phyloP scores from a whole-genome alignment of 1,140 invertebrate genomes.

The Drosophila nigromelanica region DNA sequence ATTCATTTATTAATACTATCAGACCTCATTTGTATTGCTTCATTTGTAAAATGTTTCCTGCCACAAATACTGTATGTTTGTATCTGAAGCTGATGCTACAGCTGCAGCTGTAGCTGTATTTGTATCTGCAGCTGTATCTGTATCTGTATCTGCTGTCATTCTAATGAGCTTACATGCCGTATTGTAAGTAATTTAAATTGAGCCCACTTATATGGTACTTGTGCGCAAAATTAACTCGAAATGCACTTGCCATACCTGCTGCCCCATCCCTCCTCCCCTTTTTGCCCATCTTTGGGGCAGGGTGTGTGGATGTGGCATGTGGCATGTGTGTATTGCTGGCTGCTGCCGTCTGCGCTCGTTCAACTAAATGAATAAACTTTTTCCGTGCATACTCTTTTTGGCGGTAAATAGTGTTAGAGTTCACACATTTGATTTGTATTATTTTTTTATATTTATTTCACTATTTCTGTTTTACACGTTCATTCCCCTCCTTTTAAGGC shows the following conservation, averaged over 20 bases:
- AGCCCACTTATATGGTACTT: slow-evolving; percentile 50
- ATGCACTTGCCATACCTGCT: slow-evolving; percentile 33
- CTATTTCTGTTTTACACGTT: slow-evolving; percentile 34
- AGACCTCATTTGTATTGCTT: slow-evolving; percentile 36
- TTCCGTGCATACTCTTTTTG: slow-evolving; percentile 75
- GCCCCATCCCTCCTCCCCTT: neutral
- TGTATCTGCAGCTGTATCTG: neutral
- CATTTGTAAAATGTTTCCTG: slow-evolving; percentile 13
- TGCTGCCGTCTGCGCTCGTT: slow-evolving; percentile 68
- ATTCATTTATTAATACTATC: slow-evolving; percentile 43
- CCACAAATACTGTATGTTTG: slow-evolving; percentile 1
- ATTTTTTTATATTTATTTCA: slow-evolving; percentile 18
- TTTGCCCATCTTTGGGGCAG: neutral
- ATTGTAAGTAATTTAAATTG: slow-evolving; percentile 68
- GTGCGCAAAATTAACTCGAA: slow-evolving; percentile 63
- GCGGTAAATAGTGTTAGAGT: slow-evolving; percentile 81
- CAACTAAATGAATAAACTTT: slow-evolving; percentile 81
- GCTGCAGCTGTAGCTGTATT: slow-evolving; percentile 1
- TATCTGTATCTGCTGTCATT: slow-evolving; percentile 34
- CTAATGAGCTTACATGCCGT: slow-evolving; percentile 56
- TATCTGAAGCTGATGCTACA: slow-evolving; percentile 3
- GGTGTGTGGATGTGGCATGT: slow-evolving; percentile 16
- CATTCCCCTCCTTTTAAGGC: slow-evolving; percentile 11
- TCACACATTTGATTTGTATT: slow-evolving; percentile 80
- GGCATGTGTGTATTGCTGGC: slow-evolving; percentile 14